Conservation (phyloP, 2,888 invertebrate species). For the Gymnoscelis rufifasciata region DNA sequence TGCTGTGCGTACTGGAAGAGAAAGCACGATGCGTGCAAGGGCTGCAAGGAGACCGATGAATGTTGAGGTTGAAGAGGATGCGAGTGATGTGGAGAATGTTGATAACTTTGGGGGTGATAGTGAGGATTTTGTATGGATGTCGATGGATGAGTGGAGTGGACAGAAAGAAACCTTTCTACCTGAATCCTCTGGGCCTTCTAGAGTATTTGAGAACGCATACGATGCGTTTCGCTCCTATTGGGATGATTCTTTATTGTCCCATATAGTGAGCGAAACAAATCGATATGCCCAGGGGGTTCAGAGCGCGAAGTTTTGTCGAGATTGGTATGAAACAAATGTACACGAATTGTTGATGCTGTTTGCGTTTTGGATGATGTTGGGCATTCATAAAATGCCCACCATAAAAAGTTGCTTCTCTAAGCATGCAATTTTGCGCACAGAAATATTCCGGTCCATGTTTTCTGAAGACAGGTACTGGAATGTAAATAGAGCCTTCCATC, state of each 20-base stretch:
- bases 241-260: slow-evolving; percentile 1
- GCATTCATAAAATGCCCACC: slow-evolving; percentile 20
- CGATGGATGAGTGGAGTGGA: slow-evolving; percentile 1
- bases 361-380: slow-evolving; percentile 17
- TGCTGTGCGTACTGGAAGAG: neutral
- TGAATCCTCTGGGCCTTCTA: slow-evolving; percentile 3
- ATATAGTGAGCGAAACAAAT: neutral
- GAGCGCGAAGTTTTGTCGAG: neutral
- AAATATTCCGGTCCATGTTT: slow-evolving; percentile 16
- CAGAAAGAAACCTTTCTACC: slow-evolving; percentile 2
- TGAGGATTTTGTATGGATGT: neutral
- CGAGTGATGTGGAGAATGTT: neutral
- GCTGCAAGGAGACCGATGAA: neutral
- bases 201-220: slow-evolving; percentile 1
- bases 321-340: slow-evolving; percentile 2
- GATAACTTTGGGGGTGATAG: too few relatives aligned
- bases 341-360: slow-evolving; percentile 2
- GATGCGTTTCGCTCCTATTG: neutral
- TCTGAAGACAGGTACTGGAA: slow-evolving; percentile 16
- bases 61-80: neutral
- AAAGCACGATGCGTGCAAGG: neutral
- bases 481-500: slow-evolving; percentile 23
- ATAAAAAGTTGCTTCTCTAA: slow-evolving; percentile 23
- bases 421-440: slow-evolving; percentile 22
- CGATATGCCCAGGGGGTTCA: neutral